Evolutionary conservation across 2,113 vertebrate species (phyloP), one percentile per base, ranked within the genome.

Genomic region (Aleadryas rufinucha): DNA sequence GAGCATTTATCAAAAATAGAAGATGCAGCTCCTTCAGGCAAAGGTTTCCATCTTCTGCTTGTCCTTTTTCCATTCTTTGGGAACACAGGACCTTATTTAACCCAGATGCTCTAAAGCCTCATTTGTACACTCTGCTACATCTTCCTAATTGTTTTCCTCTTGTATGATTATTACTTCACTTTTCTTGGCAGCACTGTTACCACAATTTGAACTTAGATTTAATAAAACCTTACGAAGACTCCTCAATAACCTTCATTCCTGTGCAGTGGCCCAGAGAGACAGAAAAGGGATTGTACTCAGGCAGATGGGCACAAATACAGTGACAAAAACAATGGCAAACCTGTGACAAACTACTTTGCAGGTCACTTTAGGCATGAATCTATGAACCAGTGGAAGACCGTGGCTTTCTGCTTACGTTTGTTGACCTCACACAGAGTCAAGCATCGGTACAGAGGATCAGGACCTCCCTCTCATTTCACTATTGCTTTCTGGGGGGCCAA

Each of bases 401-500:
- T 4, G 1, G 28, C 33, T 33, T 53, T 8, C 23, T 6, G 45
- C 37, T 12, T 10, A 9, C 4, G 1, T 9, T 45, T 52, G 15
- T 26, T 33, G 56, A 53, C 47, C 65, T 61, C 41, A 3, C 5
- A 41, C 41, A 6, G n/a, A 71, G 24, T 2, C 52, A 13, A 16
- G 15, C 21, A 35, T 4, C 1, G 0, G 45, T 1, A 10, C 4
- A 1, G 69, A 35, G 3, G 5, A 28, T 7, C 60, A 16, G 72
- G 37, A 33, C 45, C 49, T 39, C 23, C 16, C 9, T 59, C 74
- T 26, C 3, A 1, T 28, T 54, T 26, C 9, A 22, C 23, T 22
- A 0, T 4, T 2, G 4, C 33, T 26, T 49, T 42, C 13, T 28
- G 13, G 10, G 10, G 21, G 21, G 13, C 53, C 68, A 41, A 18